A percentile compares a stretch with the other conserved stretches of the same genome.
Conservation (phyloP, 2,113 vertebrate species). For the Monarcha castaneiventris region DNA sequence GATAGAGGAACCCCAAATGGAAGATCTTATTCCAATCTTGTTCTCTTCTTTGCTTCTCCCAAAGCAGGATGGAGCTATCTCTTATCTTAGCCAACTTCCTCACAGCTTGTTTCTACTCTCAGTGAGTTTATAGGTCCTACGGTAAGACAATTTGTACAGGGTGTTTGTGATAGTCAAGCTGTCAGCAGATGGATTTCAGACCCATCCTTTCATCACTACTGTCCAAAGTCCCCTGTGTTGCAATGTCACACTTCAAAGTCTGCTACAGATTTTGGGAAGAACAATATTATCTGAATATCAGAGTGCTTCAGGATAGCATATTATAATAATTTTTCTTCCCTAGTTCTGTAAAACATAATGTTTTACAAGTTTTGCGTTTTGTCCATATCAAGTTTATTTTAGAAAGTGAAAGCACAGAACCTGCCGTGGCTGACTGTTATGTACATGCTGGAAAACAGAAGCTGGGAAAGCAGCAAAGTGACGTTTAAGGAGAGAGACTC, state of each 20-base stretch:
- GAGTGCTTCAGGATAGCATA: background rate
- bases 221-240: conserved; percentile 38
- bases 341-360: background rate
- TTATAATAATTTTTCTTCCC: background rate
- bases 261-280: background rate
- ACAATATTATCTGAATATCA: background rate
- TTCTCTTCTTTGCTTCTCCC: background rate
- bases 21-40: background rate
- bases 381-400: background rate
- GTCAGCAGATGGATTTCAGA: conserved; percentile 34
- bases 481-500: background rate
- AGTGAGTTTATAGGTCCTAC: background rate
- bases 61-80: background rate
- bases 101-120: background rate
- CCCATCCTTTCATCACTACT: background rate
- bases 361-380: background rate
- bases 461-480: background rate
- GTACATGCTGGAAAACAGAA: background rate
- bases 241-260: conserved; percentile 16
- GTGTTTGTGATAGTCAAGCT: background rate
- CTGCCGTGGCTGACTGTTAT: background rate
- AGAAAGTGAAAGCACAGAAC: background rate
- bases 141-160: background rate
- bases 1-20: background rate
- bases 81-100: background rate